These are phyloP conservation scores for Callocephalon fimbriatum DNA, from an alignment of 2,113 vertebrate genomes.

Conservation along the genomic window DNA sequence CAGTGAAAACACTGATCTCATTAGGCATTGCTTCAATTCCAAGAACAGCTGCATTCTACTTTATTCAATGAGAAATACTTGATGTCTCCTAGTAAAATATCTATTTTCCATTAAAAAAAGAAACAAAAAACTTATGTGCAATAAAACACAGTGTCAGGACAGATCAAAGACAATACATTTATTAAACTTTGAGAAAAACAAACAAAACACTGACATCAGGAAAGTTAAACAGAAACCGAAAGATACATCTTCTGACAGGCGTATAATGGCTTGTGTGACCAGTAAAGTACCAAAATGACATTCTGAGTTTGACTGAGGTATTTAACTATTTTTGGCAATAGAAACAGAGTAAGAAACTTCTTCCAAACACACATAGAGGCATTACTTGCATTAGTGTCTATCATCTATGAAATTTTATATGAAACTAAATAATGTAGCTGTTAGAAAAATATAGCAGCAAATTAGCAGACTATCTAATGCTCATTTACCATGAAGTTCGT, in stretches of 20 bases:
- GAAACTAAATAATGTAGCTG: slow-evolving; percentile 78
- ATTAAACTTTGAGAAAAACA: slow-evolving; percentile 82
- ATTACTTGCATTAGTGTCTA: slow-evolving; percentile 78
- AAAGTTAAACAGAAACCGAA: slow-evolving; percentile 83
- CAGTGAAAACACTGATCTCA: background rate
- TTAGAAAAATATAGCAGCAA: slow-evolving; percentile 82
- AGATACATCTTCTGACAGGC: slow-evolving; percentile 76
- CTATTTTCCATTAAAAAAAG: background rate
- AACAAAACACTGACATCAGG: slow-evolving; percentile 80
- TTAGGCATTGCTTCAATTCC: background rate
- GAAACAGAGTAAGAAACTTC: slow-evolving; percentile 75
- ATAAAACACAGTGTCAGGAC: slow-evolving; percentile 20
- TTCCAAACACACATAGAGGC: slow-evolving; percentile 75
- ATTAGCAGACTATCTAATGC: slow-evolving; percentile 76
- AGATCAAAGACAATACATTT: slow-evolving; percentile 86
- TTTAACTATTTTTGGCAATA: slow-evolving; percentile 87
- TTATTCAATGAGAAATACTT: background rate
- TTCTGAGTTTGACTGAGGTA: slow-evolving; percentile 87
- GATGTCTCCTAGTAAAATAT: background rate
- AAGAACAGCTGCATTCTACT: background rate
- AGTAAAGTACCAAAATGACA: slow-evolving; percentile 86
- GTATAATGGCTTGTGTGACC: slow-evolving; percentile 81
- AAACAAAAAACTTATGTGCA: background rate
- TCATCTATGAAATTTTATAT: slow-evolving; percentile 71
- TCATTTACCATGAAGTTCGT: slow-evolving; percentile 69